Evolutionary conservation across 2,888 invertebrate genomes (phyloP), one percentile per base, ranked within the genome.

Genomic region (Chesias legatella): DNA sequence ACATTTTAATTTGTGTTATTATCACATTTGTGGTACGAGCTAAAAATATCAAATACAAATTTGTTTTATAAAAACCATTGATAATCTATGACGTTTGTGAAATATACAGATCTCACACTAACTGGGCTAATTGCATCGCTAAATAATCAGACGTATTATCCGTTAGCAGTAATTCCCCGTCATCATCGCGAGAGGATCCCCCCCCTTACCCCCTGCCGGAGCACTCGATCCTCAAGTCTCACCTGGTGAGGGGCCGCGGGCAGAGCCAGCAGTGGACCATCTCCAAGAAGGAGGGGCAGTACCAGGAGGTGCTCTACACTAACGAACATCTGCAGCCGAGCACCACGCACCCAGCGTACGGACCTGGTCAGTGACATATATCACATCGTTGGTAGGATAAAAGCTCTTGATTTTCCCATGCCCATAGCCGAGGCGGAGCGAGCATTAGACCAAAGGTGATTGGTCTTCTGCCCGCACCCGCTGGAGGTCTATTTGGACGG

Each of bases 221-320:
- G 38, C 85, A 84, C 39, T 88, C 88, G 0, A 88, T 89, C 37
- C 73, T 88, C 6, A 88, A 89, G 48, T 80, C 86, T 0, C 88
- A 88, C 40, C 70, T 89, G 2, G 78, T 80, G 6, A 63, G 82
- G 0, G 48, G 68, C 1, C 76, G 76, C 7, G 48, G 74, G 1
- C 63, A 67, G 0, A 55, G 66, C 0, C 83, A 84, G 8, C 88
- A 88, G 33, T 89, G 89, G 89, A 89, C 88, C 0, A 89, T 89
- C 38, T 83, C 83, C 0, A 88, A 86, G 67, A 82, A 85, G 45
- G 83, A 86, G 37, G 84, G 84, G 0, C 83, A 82, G 20, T 82
- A 79, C 23, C 81, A 83, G 0, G 86, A 88, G 37, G 77, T 86
- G n/a, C 54, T 89, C 21, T 88, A 86, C 48, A 89, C 88, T 0